A percentile compares a stretch with the other conserved stretches of the same genome.
Conservation (phyloP, 2,113 vertebrate species). For the Uropsilus gracilis region DNA sequence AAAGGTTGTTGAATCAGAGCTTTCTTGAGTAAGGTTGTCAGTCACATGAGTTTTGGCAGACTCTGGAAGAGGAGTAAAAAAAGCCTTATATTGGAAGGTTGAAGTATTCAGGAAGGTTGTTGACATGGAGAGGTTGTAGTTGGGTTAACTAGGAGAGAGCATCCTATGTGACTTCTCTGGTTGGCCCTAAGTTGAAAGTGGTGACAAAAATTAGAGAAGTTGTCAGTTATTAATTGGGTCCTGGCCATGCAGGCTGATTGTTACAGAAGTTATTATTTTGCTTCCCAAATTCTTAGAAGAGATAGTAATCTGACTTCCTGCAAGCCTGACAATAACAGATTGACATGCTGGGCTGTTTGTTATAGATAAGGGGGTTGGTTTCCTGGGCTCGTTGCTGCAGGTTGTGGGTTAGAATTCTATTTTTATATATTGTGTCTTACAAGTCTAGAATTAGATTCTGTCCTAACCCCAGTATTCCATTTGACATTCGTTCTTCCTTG, state of each 20-base stretch:
- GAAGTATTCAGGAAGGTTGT: neutral
- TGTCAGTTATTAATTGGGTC: neutral
- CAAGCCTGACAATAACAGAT: neutral
- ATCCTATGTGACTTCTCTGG: neutral
- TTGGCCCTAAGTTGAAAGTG: neutral
- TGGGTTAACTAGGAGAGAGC: neutral
- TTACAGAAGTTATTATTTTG: neutral
- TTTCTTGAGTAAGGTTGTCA: neutral
- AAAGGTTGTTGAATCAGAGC: neutral
- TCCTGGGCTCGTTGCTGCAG: neutral
- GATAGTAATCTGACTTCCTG: neutral
- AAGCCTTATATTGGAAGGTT: neutral
- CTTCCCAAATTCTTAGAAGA: conserved; percentile 1
- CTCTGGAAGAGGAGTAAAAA: neutral
- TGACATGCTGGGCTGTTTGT: neutral
- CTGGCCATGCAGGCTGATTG: neutral
- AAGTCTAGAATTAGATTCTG: neutral
- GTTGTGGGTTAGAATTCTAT: neutral
- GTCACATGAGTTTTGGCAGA: neutral
- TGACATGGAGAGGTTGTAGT: neutral
- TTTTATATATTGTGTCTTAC: neutral
- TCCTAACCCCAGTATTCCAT: neutral
- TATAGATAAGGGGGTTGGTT: neutral
- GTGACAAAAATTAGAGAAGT: neutral
- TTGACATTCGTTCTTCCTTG: neutral